phyloP scores from a whole-genome alignment of 2,113 vertebrate species.

The Progne subis region DNA sequence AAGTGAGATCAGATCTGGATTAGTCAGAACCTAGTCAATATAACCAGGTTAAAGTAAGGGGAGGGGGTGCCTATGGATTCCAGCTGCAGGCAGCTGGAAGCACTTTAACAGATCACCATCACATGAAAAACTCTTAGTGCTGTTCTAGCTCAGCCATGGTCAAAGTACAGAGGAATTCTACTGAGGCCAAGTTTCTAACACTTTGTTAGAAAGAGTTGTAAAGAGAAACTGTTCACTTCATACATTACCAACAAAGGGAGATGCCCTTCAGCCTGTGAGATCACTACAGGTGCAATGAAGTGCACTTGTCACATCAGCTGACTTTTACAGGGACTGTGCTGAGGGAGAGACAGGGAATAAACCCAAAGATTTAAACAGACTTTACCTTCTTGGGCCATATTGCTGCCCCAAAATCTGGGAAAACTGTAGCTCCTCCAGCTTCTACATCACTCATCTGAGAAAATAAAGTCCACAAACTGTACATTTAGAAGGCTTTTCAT shows the following conservation, averaged over 20 bases:
- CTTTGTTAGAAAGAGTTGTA: neutral
- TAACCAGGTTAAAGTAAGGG: neutral
- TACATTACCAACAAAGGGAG: neutral
- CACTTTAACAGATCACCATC: neutral
- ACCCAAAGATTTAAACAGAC: neutral
- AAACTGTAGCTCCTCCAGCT: conserved; percentile 95
- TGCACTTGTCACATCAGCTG: neutral
- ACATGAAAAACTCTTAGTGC: neutral
- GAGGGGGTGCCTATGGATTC: neutral
- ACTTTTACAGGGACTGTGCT: neutral
- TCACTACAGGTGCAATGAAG: neutral
- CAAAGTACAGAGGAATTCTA: neutral
- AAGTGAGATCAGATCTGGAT: neutral
- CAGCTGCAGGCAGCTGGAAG: neutral
- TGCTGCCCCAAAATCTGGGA: conserved; percentile 93
- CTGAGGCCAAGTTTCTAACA: no score
- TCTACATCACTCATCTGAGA: conserved; percentile 95
- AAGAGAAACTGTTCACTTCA: neutral
- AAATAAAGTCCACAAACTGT: conserved; percentile 32
- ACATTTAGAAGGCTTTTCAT: neutral
- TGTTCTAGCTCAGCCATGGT: neutral
- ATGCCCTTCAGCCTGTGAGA: neutral
- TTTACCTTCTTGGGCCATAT: conserved; percentile 92
- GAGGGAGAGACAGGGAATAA: neutral
- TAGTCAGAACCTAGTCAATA: neutral